Conservation (phyloP, 1,140 invertebrate genomes). For the Adoxophyes honmai region DNA sequence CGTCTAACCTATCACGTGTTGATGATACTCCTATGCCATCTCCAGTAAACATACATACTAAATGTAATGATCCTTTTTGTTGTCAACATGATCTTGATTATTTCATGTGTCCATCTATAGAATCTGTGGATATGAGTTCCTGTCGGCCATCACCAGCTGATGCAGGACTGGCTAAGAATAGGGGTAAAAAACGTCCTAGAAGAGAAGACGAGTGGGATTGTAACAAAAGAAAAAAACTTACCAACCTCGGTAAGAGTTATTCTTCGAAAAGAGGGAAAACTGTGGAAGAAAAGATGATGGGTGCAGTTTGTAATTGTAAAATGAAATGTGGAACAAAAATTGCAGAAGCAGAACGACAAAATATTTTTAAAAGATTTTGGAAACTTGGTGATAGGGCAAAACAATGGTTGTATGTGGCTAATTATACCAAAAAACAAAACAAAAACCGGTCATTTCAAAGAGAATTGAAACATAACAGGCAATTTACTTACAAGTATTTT, state of each 20-base stretch:
- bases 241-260: not conserved
- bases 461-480: not conserved
- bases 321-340: not conserved
- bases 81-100: no score
- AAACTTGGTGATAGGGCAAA: slow-evolving; percentile 4
- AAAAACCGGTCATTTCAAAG: not conserved
- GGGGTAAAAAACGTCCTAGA: not conserved
- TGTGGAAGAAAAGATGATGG: not conserved
- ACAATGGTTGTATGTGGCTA: slow-evolving; percentile 16
- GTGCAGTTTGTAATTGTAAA: not conserved
- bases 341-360: not conserved
- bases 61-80: no score
- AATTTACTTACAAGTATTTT: slow-evolving; percentile 2
- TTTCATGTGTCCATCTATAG: no score
- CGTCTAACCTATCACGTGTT: no score
- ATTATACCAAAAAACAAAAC: slow-evolving; percentile 14
- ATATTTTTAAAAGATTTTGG: slow-evolving; percentile 14
- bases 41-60: no score
- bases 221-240: not conserved
- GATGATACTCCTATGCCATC: no score
- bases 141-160: not conserved
- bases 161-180: not conserved
- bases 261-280: not conserved
- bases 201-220: not conserved
- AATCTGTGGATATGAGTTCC: not conserved